Evolutionary conservation across 1,140 invertebrate genomes (phyloP), one percentile per base, ranked within the genome.

Genomic region (Listronotus bonariensis): DNA sequence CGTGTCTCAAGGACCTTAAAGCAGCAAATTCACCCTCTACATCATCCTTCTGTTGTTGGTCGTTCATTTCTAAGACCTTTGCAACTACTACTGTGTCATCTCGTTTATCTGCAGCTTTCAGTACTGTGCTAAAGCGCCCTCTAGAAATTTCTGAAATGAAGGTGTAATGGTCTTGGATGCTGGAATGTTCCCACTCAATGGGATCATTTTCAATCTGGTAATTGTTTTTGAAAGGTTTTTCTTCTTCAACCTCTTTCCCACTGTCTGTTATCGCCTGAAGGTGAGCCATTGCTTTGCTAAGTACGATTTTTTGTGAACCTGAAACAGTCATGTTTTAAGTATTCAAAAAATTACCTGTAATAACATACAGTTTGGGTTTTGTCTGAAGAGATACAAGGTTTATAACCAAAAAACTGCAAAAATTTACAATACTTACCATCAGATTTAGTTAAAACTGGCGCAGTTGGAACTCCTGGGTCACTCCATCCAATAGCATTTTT

Each of bases 401-500:
- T 55, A 55, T 3, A 55, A n/a, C 40, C 1, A 5, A n/a, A 40
- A 12, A n/a, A 40, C 45, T 10, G 11, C 45, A 12, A 48, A 26
- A 41, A 9, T 1, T 11, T 10, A 4, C 9, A 15, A 17, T 56
- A 43, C n/a, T 61, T 64, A 65, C 89, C 89, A 14, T 80, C 74
- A 53, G 83, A 82, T 66, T 85, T 85, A 0, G 92, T 93, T 70
- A 87, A 87, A 7, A 90, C 78, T 0, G 88, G 74, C 63, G 86
- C 83, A 6, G 90, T 89, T 0, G 89, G 86, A 31, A 92, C 88
- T 43, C 92, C 89, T 67, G 87, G 86, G 52, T 91, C 89, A 74
- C 92, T 91, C 92, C 92, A 95, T n/a, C 96, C 96, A 74, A 98
- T 94, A 36, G 88, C 87, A 79, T 99, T 99, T 54, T 87, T 85